Base-by-base conservation (phyloP, 2,113 vertebrate genomes). In the Rana temporaria region DNA sequence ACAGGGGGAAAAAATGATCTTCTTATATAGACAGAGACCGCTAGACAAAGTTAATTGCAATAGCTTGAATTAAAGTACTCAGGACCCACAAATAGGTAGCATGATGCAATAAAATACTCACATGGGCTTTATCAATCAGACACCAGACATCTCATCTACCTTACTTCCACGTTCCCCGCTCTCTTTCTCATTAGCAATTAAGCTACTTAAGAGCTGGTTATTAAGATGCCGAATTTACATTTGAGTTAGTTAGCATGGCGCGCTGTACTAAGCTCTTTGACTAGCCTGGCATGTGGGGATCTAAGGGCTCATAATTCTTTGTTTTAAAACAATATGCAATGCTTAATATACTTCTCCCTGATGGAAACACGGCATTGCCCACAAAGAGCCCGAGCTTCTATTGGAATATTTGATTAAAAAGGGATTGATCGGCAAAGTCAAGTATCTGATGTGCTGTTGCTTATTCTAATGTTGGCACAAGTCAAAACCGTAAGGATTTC, bases 81-180 rank as follows among this genome's bases (percentile, higher is more conserved):
- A 59, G 48, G 42, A n/a, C 24, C 67, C 72, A 72, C 68, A 72
- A 81, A 64, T 81, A 72, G 53, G 59, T 69, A 19, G 17, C 69
- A 34, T 20, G 69, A 34, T 18, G 79, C 65, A 65, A 73, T 81
- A 73, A 81, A 81, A 81, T 81, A 73, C 59, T 53, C 79, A 38
- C 59, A 65, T 38, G 79, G 69, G 78, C 30, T 80, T 80, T 80
- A 70, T 80, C 67, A 59, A 62, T 70, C 78, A 80, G n/a, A 30
- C 34, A 17, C n/a, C 6, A 42, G 78, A 79, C 53, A 34, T 67
- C 62, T 69, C 55, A 68, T 72, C 69, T 73, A 19, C 59, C 63
- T 30, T n/a, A 19, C 42, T 34, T 55, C 57, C 20, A 42, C 34
- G 4, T 57, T 42, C 65, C 14, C 65, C 16, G 53, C 19, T 70